Evolutionary conservation across 2,113 vertebrate genomes (phyloP), one percentile per base, ranked within the genome.

Genomic region (Dicerorhinus sumatrensis): DNA sequence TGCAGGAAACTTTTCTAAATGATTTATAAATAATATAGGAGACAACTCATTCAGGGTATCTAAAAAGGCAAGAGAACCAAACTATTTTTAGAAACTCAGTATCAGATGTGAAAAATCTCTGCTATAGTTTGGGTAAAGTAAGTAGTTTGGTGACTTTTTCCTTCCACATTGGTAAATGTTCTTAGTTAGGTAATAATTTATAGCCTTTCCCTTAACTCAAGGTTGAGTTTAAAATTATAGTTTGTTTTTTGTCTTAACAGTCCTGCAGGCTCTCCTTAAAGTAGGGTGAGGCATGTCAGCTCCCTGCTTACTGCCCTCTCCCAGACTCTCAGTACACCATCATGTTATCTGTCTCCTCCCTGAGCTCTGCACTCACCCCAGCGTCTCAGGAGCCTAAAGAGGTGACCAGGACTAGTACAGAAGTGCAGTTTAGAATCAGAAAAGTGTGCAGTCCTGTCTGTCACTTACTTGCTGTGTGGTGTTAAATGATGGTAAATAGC

Each of bases 101-200:
- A 54, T 51, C 39, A 48, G 23, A 56, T 77, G 23, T 83, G 33
- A 80, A 92, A 70, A 82, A 95, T 46, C 25, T 87, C 10, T 65
- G 27, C 48, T 91, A 5, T 81, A 4, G 65, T n/a, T 81, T 84
- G 16, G 27, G 18, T 89, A 69, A 89, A 87, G 33, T 80, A 75
- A 90, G 56, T 91, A 91, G 42, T 67, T 96, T 93, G 63, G 5
- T 84, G 42, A 87, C 48, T 33, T 76, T 36, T 92, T 69, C 14
- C 39, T 95, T 83, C 54, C 29, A 89, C 12, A 42, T 48, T 89
- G 79, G 36, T 87, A 82, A 87, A 51, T 88, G n/a, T 75, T 86
- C 60, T 75, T 87, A 98, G 95, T 72, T 81, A 98, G 94, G 95
- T 97, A 92, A 96, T 98, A 98, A 98, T 98, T 97, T 97, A 97